Conservation (phyloP, 2,888 invertebrate species). For the Kryphioiulus occultus region DNA sequence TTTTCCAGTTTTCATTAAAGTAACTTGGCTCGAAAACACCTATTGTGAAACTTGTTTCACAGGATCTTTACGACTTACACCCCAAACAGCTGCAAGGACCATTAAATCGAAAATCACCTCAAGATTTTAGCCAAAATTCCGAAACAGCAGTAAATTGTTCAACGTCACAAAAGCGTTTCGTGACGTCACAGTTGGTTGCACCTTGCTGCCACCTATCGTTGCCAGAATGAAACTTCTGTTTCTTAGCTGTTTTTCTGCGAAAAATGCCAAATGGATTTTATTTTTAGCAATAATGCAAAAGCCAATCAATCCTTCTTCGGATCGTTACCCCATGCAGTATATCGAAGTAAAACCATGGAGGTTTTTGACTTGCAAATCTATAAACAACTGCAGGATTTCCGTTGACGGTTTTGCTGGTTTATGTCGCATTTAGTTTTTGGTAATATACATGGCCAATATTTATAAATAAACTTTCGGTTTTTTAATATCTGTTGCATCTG, state of each 20-base stretch:
- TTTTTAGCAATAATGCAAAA: neutral
- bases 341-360: neutral
- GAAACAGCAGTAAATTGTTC: neutral
- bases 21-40: neutral
- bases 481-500: neutral
- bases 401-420: neutral
- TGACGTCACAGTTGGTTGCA: neutral
- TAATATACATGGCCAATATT: neutral
- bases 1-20: neutral
- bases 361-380: neutral
- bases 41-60: neutral
- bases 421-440: neutral
- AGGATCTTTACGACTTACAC: neutral
- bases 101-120: neutral
- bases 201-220: neutral
- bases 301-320: neutral
- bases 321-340: neutral
- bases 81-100: neutral
- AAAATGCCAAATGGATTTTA: neutral
- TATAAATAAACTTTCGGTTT: neutral
- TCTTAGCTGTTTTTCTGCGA: neutral
- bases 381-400: slow-evolving; percentile 31
- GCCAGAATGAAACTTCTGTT: neutral
- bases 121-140: neutral
- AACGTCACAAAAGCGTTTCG: neutral